A percentile compares a stretch with the other conserved stretches of the same genome.
phyloP scores from a whole-genome alignment of 37 sponge, comb jelly and placozoan genomes.

The Bolinopsis microptera region DNA sequence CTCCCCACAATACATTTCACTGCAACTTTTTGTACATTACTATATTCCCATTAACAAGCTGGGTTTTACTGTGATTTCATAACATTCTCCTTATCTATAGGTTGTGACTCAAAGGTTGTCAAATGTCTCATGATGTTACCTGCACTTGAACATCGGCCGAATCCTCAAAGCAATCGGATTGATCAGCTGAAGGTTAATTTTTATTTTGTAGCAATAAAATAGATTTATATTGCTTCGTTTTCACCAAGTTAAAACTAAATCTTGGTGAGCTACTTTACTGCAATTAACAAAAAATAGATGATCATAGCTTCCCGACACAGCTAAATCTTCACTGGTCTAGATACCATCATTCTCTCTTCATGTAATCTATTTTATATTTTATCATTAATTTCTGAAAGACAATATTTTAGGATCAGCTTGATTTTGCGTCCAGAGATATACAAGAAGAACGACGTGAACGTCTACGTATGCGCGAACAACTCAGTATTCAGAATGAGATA shows the following conservation, averaged over 20 bases:
- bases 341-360: neutral
- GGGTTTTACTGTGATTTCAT: too few relatives aligned
- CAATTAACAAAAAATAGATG: too few relatives aligned
- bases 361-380: neutral
- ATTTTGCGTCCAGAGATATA: constrained; percentile 3
- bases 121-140: neutral
- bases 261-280: too few relatives aligned
- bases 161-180: neutral
- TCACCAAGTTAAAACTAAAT: neutral
- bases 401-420: constrained; percentile 21
- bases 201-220: neutral
- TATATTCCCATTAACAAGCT: too few relatives aligned
- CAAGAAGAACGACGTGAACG: constrained; percentile 49
- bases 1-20: too few relatives aligned
- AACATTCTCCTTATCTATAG: too few relatives aligned
- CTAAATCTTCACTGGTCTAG: neutral
- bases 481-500: constrained; percentile 53
- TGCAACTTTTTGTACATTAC: too few relatives aligned
- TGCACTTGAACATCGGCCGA: neutral
- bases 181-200: neutral
- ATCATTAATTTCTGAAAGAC: neutral
- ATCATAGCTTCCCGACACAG: too few relatives aligned
- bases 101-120: neutral
- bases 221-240: neutral
- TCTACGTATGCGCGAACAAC: constrained; percentile 44